Base-by-base conservation (phyloP, 2,888 invertebrate species). In the Hetaerina titia region DNA sequence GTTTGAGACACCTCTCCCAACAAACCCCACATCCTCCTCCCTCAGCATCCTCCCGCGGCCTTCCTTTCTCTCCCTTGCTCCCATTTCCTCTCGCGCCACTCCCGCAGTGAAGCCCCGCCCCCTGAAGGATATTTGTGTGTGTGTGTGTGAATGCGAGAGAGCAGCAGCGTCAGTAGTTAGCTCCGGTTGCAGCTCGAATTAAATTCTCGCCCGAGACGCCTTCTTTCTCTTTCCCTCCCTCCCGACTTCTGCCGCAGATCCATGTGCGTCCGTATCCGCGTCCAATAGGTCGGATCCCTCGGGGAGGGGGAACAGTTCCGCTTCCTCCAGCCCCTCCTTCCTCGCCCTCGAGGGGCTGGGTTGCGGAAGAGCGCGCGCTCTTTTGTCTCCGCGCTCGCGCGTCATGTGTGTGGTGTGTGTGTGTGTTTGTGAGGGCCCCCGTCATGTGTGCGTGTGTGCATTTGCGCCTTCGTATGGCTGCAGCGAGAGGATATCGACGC, bases 141-240 rank as follows among this genome's bases (percentile, higher is more conserved):
- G 22, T 69, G 69, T 7, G 19, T 8, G 22, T 69, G 69, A 15
- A 7, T 19, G 69, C 25, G 74, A 25, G 25, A 15, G 81, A 31
- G 13, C 9, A n/a, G 81, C 11, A 1, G 15, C 8, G 22, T 9
- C 17, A n/a, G 69, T n/a, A 69, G 69, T 69, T 69, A 69, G 22
- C 69, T 69, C 69, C 22, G 69, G 69, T 69, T 69, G 69, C 69
- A 69, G 69, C 69, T 69, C 69, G 69, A 69, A 22, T 69, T 69
- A 69, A 69, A 69, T 69, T n/a, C 69, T 22, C 69, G n/a, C 69
- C 69, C 19, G 69, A 69, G 69, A 69, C 69, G 22, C 69, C n/a
- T n/a, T 5, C 22, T n/a, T n/a, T 19, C 7, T 64, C 64, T 13
- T 19, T 64, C 64, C 64, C 64, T 15, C 64, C 64, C 64, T 11